Conservation (phyloP, 2,113 vertebrate genomes). For the Madoqua kirkii region DNA sequence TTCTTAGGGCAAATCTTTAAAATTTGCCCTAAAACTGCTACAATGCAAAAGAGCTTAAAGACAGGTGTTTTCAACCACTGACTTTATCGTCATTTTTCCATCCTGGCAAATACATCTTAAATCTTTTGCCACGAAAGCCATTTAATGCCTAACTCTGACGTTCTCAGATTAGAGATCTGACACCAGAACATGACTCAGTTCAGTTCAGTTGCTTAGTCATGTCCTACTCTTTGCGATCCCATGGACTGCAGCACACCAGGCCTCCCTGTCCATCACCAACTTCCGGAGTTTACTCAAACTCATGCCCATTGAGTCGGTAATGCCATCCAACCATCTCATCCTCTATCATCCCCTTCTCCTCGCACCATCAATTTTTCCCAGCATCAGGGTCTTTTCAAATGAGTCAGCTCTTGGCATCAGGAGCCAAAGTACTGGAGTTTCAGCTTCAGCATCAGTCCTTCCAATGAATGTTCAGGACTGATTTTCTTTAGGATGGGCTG, state of each 20-base stretch:
- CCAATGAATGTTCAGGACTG: not conserved
- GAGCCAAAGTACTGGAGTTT: not conserved
- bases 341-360: not conserved
- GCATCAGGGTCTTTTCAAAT: not conserved
- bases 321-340: not conserved
- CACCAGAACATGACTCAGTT: not conserved
- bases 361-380: not conserved
- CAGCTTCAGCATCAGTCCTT: not conserved
- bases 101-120: not conserved
- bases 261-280: not conserved
- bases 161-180: not conserved
- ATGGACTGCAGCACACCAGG: not conserved
- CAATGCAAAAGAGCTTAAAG: not conserved
- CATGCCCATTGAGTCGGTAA: not conserved
- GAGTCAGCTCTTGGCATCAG: not conserved
- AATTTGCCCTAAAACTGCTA: not conserved
- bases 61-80: not conserved
- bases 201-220: not conserved
- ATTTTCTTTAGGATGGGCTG: not conserved
- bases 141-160: not conserved
- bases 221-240: not conserved
- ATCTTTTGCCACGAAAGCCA: not conserved
- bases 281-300: not conserved
- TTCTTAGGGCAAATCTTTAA: slow-evolving; percentile 36
- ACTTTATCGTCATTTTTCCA: not conserved